Evolutionary conservation across 2,113 vertebrate species (phyloP).

Genomic region (human (Homo sapiens)): GRCh38 chr6:61956001-61956500

Average conservation of each 20-base stretch:
- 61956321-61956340: neutral
- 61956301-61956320: neutral
- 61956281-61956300: neutral
- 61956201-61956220: too few relatives aligned
- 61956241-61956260: neutral
- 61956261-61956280: neutral
- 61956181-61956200: too few relatives aligned
- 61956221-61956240: neutral
- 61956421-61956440: neutral
- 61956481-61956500: neutral
- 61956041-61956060: too few relatives aligned
- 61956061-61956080: too few relatives aligned
- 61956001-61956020: too few relatives aligned
- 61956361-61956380: neutral
- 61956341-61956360: neutral
- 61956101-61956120: too few relatives aligned
- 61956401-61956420: neutral
- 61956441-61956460: fast-evolving
- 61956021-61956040: too few relatives aligned
- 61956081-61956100: too few relatives aligned
- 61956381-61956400: neutral
- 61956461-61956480: neutral
- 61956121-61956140: too few relatives aligned
- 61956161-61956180: too few relatives aligned
- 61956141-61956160: neutral